Evolutionary conservation across 2,888 invertebrate genomes (phyloP).

Genomic region (Dyspetes luteomarginatus): DNA sequence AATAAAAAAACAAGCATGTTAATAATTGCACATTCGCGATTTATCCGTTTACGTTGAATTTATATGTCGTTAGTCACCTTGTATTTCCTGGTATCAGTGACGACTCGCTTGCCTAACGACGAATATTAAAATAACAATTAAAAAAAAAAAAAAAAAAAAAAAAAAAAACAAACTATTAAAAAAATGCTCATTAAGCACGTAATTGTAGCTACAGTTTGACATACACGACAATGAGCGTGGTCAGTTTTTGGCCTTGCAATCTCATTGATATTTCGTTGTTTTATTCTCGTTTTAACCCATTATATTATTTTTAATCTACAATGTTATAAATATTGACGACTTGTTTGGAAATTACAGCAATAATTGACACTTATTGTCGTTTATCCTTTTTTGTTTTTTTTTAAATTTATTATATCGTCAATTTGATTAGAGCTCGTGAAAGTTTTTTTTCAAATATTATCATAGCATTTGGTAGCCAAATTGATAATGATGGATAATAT

Average conservation of each 20-base stretch:
- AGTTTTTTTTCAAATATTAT: too few species aligned
- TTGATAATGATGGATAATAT: neutral
- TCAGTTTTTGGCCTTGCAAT: neutral
- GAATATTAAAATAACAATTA: neutral
- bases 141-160: too few species aligned
- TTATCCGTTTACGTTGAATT: slow-evolving; percentile 10
- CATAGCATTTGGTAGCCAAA: neutral
- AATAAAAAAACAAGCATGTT: neutral
- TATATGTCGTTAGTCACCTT: slow-evolving; percentile 25
- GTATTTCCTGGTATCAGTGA: slow-evolving; percentile 17
- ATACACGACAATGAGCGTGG: neutral
- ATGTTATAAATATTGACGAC: neutral
- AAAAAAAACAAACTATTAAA: neutral
- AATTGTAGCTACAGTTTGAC: neutral
- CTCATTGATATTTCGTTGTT: neutral
- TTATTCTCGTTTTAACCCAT: neutral
- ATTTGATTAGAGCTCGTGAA: too few species aligned
- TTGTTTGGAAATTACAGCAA: neutral
- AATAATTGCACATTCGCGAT: neutral
- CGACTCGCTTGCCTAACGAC: neutral
- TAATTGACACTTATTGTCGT: neutral
- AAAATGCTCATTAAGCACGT: slow-evolving; percentile 18
- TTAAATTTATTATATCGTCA: too few species aligned
- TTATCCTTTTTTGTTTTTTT: too few species aligned
- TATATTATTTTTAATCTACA: neutral